Evolutionary conservation across 2,113 vertebrate species (phyloP).

Genomic region (Rallus limicola): DNA sequence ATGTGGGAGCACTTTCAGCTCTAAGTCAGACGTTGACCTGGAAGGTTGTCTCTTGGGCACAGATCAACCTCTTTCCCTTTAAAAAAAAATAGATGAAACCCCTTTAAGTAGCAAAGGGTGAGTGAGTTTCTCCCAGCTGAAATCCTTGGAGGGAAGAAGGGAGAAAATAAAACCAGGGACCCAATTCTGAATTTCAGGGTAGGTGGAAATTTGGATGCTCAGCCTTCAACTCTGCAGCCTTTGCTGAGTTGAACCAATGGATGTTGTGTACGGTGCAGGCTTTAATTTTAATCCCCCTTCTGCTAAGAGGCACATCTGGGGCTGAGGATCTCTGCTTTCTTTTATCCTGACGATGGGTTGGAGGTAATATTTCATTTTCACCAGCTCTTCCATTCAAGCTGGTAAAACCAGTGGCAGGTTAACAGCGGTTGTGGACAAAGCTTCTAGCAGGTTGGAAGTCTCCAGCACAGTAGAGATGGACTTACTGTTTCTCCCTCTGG

Average conservation of each 20-base stretch:
- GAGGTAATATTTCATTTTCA: neutral
- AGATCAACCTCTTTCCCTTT: neutral
- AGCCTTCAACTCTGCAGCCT: neutral
- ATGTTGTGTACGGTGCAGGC: accelerated
- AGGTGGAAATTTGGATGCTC: neutral
- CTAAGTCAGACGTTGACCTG: accelerated
- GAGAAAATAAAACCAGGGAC: neutral
- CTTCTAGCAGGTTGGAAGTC: neutral
- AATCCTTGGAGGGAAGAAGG: neutral
- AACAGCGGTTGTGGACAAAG: accelerated
- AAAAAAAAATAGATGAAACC: neutral
- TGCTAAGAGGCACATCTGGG: neutral
- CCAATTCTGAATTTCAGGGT: neutral
- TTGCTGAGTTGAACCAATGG: neutral
- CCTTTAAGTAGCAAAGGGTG: neutral
- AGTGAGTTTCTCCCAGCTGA: neutral
- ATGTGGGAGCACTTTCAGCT: neutral
- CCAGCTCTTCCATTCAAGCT: neutral
- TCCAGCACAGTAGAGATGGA: accelerated
- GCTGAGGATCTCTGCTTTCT: neutral
- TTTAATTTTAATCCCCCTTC: neutral
- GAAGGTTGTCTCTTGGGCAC: neutral
- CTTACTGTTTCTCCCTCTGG: neutral
- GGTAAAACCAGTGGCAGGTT: neutral
- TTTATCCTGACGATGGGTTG: neutral